phyloP scores from a whole-genome alignment of 2,113 vertebrate genomes.

The Podocnemis expansa region DNA sequence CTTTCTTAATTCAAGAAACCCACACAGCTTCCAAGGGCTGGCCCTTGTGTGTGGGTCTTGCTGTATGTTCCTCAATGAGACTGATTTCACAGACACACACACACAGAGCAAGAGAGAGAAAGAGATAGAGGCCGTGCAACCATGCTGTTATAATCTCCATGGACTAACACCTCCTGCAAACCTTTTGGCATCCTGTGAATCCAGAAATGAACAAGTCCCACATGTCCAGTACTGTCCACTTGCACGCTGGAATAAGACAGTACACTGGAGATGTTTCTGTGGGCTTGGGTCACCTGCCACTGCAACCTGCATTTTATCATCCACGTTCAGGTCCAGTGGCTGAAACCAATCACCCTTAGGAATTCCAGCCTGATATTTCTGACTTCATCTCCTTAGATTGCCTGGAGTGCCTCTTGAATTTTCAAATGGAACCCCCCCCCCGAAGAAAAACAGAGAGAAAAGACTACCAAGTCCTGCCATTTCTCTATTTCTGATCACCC shows the following conservation, averaged over 20 bases:
- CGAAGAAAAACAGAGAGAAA: background rate
- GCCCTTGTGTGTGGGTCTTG: background rate
- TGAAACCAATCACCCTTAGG: background rate
- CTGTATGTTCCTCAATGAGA: background rate
- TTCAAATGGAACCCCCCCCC: background rate
- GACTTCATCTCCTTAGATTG: background rate
- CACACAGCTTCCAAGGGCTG: background rate
- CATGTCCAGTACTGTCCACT: background rate
- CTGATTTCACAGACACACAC: background rate
- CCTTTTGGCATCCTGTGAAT: background rate
- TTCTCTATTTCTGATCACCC: background rate
- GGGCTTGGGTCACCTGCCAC: background rate
- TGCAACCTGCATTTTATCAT: accelerated
- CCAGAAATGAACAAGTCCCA: accelerated
- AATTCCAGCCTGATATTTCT: background rate
- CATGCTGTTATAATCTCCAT: background rate
- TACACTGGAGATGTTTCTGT: accelerated
- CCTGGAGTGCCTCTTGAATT: background rate
- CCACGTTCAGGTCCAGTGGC: background rate
- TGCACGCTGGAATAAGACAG: accelerated
- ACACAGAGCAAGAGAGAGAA: too few species aligned
- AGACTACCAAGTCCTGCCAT: accelerated
- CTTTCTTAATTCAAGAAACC: background rate
- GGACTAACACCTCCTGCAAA: accelerated
- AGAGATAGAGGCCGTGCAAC: background rate